These are phyloP conservation scores for Hydractinia symbiolongicarpus DNA, from an alignment of 30 jellyfish, hydroid and myxozoan genomes.

Conservation along the genomic window DNA sequence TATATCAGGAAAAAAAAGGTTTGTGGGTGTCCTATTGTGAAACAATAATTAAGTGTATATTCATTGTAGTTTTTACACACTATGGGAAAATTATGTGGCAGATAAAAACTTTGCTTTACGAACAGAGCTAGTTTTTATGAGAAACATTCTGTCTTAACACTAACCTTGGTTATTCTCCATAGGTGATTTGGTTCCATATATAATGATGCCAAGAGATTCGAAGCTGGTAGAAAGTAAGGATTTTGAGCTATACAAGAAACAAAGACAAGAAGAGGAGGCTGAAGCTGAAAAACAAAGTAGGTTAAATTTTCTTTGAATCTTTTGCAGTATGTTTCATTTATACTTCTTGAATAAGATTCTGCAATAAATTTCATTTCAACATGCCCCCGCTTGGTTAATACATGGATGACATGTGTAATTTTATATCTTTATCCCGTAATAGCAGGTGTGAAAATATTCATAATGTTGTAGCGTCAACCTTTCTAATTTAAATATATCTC, in stretches of 20 bases:
- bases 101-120: neutral
- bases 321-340: neutral
- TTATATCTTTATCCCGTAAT: too few relatives aligned
- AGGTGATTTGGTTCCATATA: slow-evolving; percentile 66
- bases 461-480: too few relatives aligned
- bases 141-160: neutral
- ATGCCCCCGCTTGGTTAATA: too few relatives aligned
- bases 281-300: slow-evolving; percentile 17
- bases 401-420: too few relatives aligned
- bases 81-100: too few relatives aligned
- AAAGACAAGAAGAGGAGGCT: slow-evolving; percentile 9
- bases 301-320: neutral
- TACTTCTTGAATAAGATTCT: too few relatives aligned
- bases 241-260: slow-evolving; percentile 27
- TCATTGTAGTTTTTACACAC: too few relatives aligned
- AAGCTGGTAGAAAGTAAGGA: slow-evolving; percentile 70
- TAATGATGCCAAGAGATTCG: slow-evolving; percentile 51
- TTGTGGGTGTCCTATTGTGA: neutral
- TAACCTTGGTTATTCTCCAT: neutral
- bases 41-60: too few relatives aligned
- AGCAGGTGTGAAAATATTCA: too few relatives aligned
- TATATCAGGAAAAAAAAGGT: slow-evolving; percentile 77
- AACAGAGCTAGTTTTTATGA: neutral
- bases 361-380: too few relatives aligned
- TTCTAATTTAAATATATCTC: too few relatives aligned